These are phyloP conservation scores for Electrona antarctica DNA, from an alignment of 2,113 vertebrate species.

Conservation along the genomic window DNA sequence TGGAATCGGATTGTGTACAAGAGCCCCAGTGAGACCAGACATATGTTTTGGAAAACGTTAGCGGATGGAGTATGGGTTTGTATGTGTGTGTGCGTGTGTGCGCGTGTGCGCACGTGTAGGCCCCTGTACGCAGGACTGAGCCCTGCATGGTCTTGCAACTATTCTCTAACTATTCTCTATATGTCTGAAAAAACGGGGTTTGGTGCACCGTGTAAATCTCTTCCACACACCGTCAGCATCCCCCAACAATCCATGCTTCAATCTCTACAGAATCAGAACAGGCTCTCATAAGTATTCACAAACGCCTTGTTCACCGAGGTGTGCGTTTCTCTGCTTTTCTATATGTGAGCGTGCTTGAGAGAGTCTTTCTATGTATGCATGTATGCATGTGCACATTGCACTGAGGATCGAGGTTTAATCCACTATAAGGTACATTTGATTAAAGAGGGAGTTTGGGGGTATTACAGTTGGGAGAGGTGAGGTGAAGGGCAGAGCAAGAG, in stretches of 20 bases:
- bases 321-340: background rate
- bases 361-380: background rate
- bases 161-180: too few relatives aligned
- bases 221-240: constrained; percentile 30
- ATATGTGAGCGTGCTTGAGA: too few relatives aligned
- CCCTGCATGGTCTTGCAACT: too few relatives aligned
- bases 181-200: constrained; percentile 28
- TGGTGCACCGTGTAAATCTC: constrained; percentile 10
- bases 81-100: constrained; percentile 7
- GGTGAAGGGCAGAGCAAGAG: too few relatives aligned
- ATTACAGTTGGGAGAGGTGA: background rate
- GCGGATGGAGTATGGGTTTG: constrained; percentile 31
- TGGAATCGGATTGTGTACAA: constrained; percentile 71
- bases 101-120: background rate
- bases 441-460: constrained; percentile 33
- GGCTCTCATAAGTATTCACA: constrained; percentile 1
- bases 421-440: constrained; percentile 45
- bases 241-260: constrained; percentile 27
- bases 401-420: constrained; percentile 41
- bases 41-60: constrained; percentile 68
- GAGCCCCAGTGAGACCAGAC: constrained; percentile 67
- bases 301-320: background rate
- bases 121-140: too few relatives aligned
- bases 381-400: constrained; percentile 10
- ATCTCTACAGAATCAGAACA: constrained; percentile 5